These are phyloP conservation scores for Bombus consobrinus DNA, from an alignment of 1,140 invertebrate species.

Conservation along the genomic window DNA sequence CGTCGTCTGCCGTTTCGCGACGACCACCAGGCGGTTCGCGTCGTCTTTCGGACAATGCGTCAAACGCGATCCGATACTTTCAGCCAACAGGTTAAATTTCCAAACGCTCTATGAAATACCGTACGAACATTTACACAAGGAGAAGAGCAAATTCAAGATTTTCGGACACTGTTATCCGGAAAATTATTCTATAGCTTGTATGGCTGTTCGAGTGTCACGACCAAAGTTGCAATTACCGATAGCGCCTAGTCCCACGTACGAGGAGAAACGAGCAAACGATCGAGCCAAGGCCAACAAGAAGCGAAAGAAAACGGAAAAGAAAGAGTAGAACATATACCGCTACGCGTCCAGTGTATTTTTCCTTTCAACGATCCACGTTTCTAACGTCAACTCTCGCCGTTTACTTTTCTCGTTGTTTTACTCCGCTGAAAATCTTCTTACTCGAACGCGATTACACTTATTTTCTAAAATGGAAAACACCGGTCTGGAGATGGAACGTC, in stretches of 20 bases:
- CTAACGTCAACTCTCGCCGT: too few relatives aligned
- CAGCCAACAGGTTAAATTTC: conserved; percentile 56
- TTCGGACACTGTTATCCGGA: conserved; percentile 12
- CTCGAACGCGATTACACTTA: too few relatives aligned
- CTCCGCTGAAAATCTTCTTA: too few relatives aligned
- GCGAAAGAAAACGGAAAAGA: not conserved
- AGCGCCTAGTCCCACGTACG: rapidly evolving
- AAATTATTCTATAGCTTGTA: conserved; percentile 59
- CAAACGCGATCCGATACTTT: not conserved
- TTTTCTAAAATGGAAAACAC: too few relatives aligned
- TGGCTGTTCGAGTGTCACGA: not conserved
- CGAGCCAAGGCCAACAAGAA: not conserved
- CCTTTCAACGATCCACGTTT: not conserved
- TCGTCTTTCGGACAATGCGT: not conserved
- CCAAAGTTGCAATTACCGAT: too few relatives aligned
- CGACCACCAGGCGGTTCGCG: not conserved
- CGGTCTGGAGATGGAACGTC: rapidly evolving
- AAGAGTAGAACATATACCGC: not conserved
- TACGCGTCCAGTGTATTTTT: not conserved
- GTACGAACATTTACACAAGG: not conserved
- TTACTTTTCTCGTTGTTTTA: too few relatives aligned
- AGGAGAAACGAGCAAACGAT: too few relatives aligned
- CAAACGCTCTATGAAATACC: conserved; percentile 34
- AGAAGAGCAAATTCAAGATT: not conserved
- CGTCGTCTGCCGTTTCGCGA: not conserved